A percentile compares a stretch with the other conserved stretches of the same genome.
Conservation (phyloP, 1,140 invertebrate genomes). For the Bombus turneri region DNA sequence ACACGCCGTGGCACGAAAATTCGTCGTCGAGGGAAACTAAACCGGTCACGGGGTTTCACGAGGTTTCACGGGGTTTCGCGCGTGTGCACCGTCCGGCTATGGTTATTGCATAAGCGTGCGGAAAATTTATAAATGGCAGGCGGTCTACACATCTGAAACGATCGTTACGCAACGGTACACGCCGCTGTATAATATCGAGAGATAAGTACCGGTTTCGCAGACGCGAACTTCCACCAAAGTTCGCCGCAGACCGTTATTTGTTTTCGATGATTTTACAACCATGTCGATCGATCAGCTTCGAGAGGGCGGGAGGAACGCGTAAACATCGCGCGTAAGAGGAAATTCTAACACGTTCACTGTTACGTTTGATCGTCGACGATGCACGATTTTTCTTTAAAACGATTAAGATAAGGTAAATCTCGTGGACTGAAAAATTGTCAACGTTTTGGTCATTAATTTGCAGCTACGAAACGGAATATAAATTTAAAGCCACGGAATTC, state of each 20-base stretch:
- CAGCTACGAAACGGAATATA: not conserved
- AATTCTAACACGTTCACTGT: too few species aligned
- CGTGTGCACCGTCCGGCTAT: not conserved
- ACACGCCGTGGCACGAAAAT: slow-evolving; percentile 11
- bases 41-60: not conserved
- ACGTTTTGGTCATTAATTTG: too few species aligned
- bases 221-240: slow-evolving; percentile 38
- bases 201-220: slow-evolving; percentile 49
- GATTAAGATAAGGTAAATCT: too few species aligned
- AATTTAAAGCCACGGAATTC: not conserved
- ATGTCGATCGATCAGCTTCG: not conserved
- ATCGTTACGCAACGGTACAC: slow-evolving; percentile 47
- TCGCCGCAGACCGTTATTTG: slow-evolving; percentile 44
- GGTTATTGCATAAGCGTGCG: slow-evolving; percentile 39
- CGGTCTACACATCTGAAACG: slow-evolving; percentile 34
- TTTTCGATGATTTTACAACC: slow-evolving; percentile 30
- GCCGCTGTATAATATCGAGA: slow-evolving; percentile 44
- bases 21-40: slow-evolving; percentile 7
- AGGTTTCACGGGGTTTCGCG: not conserved
- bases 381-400: too few species aligned
- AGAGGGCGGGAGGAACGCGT: too few species aligned
- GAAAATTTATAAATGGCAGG: slow-evolving; percentile 54
- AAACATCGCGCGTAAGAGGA: too few species aligned
- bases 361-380: too few species aligned
- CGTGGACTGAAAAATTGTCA: too few species aligned